These are phyloP conservation scores for Tarsius wallacei DNA, from an alignment of 2,797 vertebrate species.

Conservation along the genomic window DNA sequence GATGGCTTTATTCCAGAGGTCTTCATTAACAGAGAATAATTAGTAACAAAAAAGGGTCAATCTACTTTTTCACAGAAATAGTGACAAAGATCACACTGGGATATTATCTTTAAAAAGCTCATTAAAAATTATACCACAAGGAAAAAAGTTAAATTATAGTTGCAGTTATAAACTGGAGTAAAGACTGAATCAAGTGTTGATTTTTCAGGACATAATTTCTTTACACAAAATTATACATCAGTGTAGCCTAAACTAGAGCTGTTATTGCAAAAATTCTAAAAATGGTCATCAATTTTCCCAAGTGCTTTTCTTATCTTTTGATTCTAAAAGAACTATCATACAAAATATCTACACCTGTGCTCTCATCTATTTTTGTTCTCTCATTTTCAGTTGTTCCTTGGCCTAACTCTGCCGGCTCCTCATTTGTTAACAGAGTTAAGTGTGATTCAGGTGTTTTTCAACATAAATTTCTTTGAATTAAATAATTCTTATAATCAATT, in stretches of 20 bases:
- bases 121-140: background rate
- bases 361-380: background rate
- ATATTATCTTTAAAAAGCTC: slow-evolving; percentile 19
- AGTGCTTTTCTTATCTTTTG: slow-evolving; percentile 24
- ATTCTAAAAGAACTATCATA: background rate
- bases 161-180: background rate
- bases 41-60: slow-evolving; percentile 45
- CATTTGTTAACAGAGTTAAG: background rate
- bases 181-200: slow-evolving; percentile 19
- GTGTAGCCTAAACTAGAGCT: background rate
- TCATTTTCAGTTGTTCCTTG: background rate
- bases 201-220: background rate
- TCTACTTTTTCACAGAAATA: background rate
- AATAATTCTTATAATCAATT: background rate
- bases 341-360: background rate
- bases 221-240: background rate
- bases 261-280: slow-evolving; percentile 25
- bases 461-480: slow-evolving; percentile 16
- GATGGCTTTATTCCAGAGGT: background rate
- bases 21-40: slow-evolving; percentile 46
- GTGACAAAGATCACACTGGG: background rate
- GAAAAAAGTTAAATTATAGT: background rate
- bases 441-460: background rate
- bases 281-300: background rate
- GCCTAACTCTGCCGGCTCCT: background rate